Conservation (phyloP, 1,140 invertebrate species). For the Caenorhabditis latens region DNA sequence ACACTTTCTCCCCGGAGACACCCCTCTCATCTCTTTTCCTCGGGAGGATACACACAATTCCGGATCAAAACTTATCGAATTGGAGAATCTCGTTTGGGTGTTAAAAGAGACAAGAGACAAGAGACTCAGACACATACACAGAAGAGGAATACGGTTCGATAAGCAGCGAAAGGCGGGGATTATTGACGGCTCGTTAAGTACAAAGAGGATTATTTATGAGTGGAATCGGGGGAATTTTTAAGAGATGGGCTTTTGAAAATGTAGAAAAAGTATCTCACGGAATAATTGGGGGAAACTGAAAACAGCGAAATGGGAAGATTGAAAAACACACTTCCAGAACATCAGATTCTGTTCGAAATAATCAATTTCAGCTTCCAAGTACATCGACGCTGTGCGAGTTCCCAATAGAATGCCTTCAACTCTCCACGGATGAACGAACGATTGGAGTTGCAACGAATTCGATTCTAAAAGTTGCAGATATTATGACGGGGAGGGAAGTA, state of each 20-base stretch:
- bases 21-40: neutral
- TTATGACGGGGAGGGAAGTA: neutral
- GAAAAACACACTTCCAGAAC: too few species aligned
- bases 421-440: slow-evolving; percentile 9
- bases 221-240: too few species aligned
- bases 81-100: neutral
- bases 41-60: neutral
- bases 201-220: neutral
- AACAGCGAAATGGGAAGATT: too few species aligned
- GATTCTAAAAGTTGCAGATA: slow-evolving; percentile 18
- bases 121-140: neutral
- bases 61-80: slow-evolving; percentile 15
- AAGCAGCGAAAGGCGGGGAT: slow-evolving; percentile 12
- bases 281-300: too few species aligned
- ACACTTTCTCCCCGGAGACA: neutral
- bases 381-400: neutral
- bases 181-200: slow-evolving; percentile 25
- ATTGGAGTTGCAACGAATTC: slow-evolving; percentile 9
- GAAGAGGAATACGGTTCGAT: slow-evolving; percentile 6
- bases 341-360: too few species aligned
- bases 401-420: slow-evolving; percentile 6
- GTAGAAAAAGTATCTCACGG: too few species aligned
- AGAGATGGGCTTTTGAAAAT: too few species aligned
- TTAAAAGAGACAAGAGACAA: slow-evolving; percentile 4
- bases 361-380: slow-evolving; percentile 11